Conservation (phyloP, 2,888 invertebrate species). For the Nemoura dubitans region DNA sequence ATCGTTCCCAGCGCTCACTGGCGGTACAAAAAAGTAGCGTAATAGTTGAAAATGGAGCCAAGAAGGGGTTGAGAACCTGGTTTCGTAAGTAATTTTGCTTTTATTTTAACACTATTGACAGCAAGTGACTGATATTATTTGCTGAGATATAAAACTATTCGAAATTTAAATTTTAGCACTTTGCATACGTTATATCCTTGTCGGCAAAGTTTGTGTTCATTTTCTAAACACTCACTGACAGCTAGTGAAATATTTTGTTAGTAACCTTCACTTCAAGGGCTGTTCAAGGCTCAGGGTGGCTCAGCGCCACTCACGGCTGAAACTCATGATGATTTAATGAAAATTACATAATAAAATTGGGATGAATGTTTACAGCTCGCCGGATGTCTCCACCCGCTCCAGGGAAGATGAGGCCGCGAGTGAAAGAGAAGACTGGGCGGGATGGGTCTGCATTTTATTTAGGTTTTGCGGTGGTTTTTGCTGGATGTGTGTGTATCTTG, state of each 20-base stretch:
- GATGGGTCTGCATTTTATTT: not conserved
- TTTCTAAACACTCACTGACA: not conserved
- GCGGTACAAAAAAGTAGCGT: not conserved
- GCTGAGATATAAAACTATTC: not conserved
- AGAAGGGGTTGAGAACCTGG: not conserved
- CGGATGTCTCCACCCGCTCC: not conserved
- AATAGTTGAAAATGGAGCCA: not conserved
- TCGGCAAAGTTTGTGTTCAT: not conserved
- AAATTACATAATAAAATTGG: not conserved
- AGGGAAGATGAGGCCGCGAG: slow-evolving; percentile 20
- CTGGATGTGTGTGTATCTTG: slow-evolving; percentile 17
- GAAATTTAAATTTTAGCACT: too few relatives aligned
- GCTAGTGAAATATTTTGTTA: not conserved
- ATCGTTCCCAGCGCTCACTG: not conserved
- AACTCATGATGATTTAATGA: not conserved
- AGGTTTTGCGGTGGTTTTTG: slow-evolving; percentile 1
- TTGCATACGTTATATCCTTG: too few relatives aligned
- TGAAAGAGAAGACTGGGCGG: not conserved
- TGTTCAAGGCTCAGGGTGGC: not conserved
- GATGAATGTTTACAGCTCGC: not conserved
- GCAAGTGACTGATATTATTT: not conserved
- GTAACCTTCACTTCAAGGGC: not conserved
- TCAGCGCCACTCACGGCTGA: too few relatives aligned
- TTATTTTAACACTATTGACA: not conserved
- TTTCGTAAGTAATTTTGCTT: not conserved